A percentile compares a stretch with the other conserved stretches of the same genome.
phyloP scores from a whole-genome alignment of 2,113 vertebrate genomes.

The Microcebus murinus region DNA sequence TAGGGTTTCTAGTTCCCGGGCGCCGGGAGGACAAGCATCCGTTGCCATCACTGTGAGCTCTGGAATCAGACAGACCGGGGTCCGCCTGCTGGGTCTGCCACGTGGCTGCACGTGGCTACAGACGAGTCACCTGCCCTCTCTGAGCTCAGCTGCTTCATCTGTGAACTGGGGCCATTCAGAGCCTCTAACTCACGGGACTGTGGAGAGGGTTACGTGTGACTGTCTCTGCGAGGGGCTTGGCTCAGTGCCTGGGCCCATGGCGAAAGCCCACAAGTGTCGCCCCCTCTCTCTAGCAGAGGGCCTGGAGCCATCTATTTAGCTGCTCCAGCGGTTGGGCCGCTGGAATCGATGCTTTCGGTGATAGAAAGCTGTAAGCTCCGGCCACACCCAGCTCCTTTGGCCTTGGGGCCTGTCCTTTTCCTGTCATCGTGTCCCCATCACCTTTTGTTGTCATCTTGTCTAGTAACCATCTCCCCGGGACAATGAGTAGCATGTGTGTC shows the following conservation, averaged over 20 bases:
- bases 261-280: background rate
- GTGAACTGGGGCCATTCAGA: background rate
- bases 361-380: constrained; percentile 18
- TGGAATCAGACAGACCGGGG: background rate
- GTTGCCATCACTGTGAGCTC: background rate
- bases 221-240: constrained; percentile 10
- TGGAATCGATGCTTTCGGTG: constrained; percentile 30
- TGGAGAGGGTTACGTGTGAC: background rate
- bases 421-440: background rate
- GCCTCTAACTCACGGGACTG: background rate
- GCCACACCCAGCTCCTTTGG: constrained; percentile 16
- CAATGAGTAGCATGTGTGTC: background rate
- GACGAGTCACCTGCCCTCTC: background rate
- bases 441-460: background rate
- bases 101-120: background rate
- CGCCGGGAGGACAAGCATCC: background rate
- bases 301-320: constrained; percentile 32
- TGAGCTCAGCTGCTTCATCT: background rate
- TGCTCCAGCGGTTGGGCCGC: constrained; percentile 24
- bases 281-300: constrained; percentile 24
- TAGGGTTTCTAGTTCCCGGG: background rate
- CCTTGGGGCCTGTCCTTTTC: background rate
- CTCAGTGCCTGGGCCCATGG: background rate
- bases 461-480: background rate
- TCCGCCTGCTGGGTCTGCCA: background rate